These are phyloP conservation scores for Lycophotia porphyrea DNA, from an alignment of 2,888 invertebrate species.

Conservation along the genomic window DNA sequence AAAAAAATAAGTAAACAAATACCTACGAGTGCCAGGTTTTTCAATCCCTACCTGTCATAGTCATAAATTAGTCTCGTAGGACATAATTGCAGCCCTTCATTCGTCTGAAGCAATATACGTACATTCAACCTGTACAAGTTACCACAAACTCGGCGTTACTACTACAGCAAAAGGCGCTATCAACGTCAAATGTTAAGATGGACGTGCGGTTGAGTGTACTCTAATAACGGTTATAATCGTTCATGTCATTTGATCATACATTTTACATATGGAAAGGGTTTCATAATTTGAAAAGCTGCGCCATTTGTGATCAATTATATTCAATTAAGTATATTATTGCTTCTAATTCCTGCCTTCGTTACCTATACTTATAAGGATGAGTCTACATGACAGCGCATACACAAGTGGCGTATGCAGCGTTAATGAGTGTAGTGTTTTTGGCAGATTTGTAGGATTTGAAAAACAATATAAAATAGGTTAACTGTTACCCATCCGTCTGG, in stretches of 20 bases:
- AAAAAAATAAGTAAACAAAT: neutral
- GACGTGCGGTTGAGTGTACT: constrained; percentile 9
- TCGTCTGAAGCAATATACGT: neutral
- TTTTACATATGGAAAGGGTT: constrained; percentile 35
- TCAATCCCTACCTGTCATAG: constrained; percentile 40
- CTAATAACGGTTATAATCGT: constrained; percentile 28
- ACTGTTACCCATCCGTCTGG: neutral
- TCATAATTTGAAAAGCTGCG: constrained; percentile 9
- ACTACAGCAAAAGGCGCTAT: neutral
- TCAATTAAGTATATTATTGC: constrained; percentile 14
- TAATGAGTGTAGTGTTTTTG: neutral
- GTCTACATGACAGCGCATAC: too few species aligned
- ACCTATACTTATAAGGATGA: neutral
- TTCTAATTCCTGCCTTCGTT: constrained; percentile 31
- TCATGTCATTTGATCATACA: constrained; percentile 33
- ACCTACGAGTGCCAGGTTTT: neutral
- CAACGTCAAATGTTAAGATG: neutral
- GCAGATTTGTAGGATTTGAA: neutral
- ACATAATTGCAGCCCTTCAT: constrained; percentile 35
- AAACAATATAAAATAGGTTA: neutral
- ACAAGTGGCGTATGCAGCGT: neutral
- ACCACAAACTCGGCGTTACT: neutral
- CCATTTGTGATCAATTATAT: constrained; percentile 22
- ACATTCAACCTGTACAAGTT: neutral
- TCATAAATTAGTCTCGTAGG: neutral